Percentiles rank a stretch among this genome's conserved stretches.
phyloP scores from a whole-genome alignment of 2,113 vertebrate species.

The Strix aluco region DNA sequence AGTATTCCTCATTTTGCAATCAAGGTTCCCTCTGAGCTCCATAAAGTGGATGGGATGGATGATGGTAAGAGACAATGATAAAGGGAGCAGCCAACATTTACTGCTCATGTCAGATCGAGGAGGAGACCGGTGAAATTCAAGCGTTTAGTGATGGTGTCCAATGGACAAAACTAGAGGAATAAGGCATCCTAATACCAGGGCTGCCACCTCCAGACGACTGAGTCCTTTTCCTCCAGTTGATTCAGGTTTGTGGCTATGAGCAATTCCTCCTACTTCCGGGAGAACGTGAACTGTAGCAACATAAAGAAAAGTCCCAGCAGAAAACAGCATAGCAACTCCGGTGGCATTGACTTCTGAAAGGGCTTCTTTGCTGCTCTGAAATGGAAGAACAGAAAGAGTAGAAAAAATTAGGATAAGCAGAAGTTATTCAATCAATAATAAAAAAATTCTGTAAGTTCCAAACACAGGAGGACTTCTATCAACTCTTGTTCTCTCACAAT shows the following conservation, averaged over 20 bases:
- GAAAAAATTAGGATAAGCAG: neutral
- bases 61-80: slow-evolving; percentile 55
- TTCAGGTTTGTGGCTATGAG: slow-evolving; percentile 89
- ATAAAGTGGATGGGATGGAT: slow-evolving; percentile 63
- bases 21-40: slow-evolving; percentile 66
- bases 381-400: neutral
- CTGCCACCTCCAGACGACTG: slow-evolving; percentile 90
- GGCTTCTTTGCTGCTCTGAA: slow-evolving; percentile 97
- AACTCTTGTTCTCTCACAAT: neutral
- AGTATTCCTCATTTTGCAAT: slow-evolving; percentile 46
- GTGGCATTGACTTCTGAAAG: slow-evolving; percentile 96
- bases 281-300: slow-evolving; percentile 98
- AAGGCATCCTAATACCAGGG: slow-evolving; percentile 93
- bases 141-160: slow-evolving; percentile 91
- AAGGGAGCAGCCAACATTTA: slow-evolving; percentile 44
- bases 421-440: neutral
- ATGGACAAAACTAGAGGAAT: slow-evolving; percentile 94
- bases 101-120: slow-evolving; percentile 41
- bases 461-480: neutral
- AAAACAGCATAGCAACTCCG: slow-evolving; percentile 98
- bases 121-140: slow-evolving; percentile 23
- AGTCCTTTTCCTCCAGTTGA: slow-evolving; percentile 87
- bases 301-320: slow-evolving; percentile 97
- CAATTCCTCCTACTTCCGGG: slow-evolving; percentile 93
- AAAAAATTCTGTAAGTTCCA: neutral